Evolutionary conservation across 2,797 vertebrate genomes (phyloP).

Genomic region (Limnodromus scolopaceus): DNA sequence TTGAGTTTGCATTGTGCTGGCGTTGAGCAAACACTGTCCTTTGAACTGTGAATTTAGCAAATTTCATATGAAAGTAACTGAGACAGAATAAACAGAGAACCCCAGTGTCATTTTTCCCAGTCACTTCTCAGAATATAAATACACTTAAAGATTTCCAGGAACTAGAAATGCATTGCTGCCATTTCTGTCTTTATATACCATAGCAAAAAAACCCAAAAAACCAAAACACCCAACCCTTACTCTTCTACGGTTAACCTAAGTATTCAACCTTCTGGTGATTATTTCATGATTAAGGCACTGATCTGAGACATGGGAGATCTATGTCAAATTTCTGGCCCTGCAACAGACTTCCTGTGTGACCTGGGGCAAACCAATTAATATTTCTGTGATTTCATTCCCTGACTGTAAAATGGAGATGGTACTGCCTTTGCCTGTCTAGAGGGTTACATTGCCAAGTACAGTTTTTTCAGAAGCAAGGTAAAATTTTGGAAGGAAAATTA

Average conservation of each 20-base stretch:
- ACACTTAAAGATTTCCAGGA: not conserved
- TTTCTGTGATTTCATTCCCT: not conserved
- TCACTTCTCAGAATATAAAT: not conserved
- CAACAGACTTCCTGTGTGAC: not conserved
- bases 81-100: not conserved
- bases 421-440: not conserved
- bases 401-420: not conserved
- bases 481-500: not conserved
- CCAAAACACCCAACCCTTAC: not conserved
- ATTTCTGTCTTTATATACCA: not conserved
- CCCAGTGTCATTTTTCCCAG: not conserved
- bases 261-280: not conserved
- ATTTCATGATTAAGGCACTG: not conserved
- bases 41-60: not conserved
- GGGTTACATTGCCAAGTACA: not conserved
- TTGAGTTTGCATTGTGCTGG: not conserved
- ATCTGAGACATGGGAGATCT: not conserved
- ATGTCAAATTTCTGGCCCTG: conserved; percentile 2
- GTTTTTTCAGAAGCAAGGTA: not conserved
- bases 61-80: not conserved
- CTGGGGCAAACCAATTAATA: not conserved
- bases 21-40: not conserved
- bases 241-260: not conserved
- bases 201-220: not conserved
- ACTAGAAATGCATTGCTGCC: not conserved